phyloP scores from a whole-genome alignment of 2,888 invertebrate genomes.

The Aethes cnicana region DNA sequence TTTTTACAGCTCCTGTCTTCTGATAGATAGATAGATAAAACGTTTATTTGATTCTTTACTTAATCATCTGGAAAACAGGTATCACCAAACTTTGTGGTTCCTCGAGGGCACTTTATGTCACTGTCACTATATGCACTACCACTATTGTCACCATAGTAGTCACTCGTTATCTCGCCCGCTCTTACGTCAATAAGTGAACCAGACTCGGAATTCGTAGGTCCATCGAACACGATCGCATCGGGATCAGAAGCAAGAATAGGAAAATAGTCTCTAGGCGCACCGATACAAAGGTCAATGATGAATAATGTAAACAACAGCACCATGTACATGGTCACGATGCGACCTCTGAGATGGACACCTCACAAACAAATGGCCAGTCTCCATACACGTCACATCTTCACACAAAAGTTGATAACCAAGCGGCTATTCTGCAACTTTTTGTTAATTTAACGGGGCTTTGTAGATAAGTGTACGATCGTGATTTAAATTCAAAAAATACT shows the following conservation, averaged over 20 bases:
- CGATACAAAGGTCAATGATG: slow-evolving; percentile 2
- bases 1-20: no score
- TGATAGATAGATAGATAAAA: no score
- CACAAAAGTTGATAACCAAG: neutral
- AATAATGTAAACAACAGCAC: no score
- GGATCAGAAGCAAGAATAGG: slow-evolving; percentile 45
- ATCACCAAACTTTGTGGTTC: slow-evolving; percentile 39
- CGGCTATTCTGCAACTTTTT: neutral
- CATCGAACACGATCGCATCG: slow-evolving; percentile 56
- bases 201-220: slow-evolving; percentile 54
- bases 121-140: slow-evolving; percentile 10
- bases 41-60: no score
- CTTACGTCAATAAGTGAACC: slow-evolving; percentile 13
- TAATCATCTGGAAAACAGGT: slow-evolving; percentile 45
- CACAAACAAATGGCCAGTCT: neutral
- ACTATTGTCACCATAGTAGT: neutral
- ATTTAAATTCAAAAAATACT: no score
- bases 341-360: neutral
- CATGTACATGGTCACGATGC: neutral
- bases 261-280: slow-evolving; percentile 39
- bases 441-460: no score
- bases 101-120: slow-evolving; percentile 40
- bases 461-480: no score
- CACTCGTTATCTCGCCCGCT: neutral
- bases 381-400: neutral